Conservation (phyloP, 2,113 vertebrate species). For the Paraplagusia blochii region DNA sequence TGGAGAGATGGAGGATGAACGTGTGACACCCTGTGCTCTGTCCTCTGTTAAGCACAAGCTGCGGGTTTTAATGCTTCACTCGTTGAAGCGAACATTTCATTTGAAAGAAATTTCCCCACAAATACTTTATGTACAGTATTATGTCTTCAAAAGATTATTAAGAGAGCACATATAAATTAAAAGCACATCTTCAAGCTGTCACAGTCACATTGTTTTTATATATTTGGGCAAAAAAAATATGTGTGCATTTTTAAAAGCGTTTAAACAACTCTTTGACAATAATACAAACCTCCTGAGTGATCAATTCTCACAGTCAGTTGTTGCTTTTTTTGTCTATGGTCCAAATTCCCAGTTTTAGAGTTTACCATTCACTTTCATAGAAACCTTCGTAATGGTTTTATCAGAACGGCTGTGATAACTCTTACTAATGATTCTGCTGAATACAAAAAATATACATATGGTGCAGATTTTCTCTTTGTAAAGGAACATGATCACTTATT, state of each 20-base stretch:
- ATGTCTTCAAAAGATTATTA: not conserved
- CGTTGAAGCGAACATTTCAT: constrained; percentile 39
- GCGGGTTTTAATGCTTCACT: constrained; percentile 17
- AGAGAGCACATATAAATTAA: not conserved
- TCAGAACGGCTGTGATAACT: too few relatives aligned
- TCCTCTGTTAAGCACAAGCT: constrained; percentile 1
- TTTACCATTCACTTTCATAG: too few relatives aligned
- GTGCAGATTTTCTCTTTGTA: too few relatives aligned
- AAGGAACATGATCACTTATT: too few relatives aligned
- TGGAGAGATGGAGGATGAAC: constrained; percentile 2
- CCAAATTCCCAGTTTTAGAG: not conserved
- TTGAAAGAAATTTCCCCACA: not conserved
- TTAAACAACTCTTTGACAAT: too few relatives aligned
- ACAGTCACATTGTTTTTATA: too few relatives aligned
- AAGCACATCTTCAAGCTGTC: too few relatives aligned
- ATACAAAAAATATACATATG: not conserved
- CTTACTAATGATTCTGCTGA: too few relatives aligned
- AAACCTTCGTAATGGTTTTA: too few relatives aligned
- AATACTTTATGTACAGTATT: not conserved
- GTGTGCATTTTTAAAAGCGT: too few relatives aligned
- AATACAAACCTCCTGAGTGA: not conserved
- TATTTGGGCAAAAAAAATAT: too few relatives aligned
- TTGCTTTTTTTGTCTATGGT: not conserved
- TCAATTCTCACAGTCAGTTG: not conserved
- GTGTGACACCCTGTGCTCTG: not conserved